These are phyloP conservation scores for Saccopteryx bilineata DNA, from an alignment of 2,113 vertebrate species.

Conservation along the genomic window DNA sequence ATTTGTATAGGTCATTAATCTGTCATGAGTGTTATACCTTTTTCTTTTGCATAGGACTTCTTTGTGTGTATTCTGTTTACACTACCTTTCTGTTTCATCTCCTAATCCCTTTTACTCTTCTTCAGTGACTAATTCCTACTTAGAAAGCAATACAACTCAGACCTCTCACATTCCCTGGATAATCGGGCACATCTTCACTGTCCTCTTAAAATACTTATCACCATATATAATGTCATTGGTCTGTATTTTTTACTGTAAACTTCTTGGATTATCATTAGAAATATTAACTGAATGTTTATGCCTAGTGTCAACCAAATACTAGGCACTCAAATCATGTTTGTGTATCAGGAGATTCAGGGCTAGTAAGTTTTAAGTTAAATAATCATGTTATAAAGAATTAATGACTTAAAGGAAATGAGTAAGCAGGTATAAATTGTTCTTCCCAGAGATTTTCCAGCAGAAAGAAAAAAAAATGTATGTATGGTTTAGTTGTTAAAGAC, in stretches of 20 bases:
- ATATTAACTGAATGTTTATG: constrained; percentile 37
- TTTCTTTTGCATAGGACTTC: background rate
- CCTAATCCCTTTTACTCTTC: background rate
- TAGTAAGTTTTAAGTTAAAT: constrained; percentile 58
- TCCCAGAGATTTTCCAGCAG: background rate
- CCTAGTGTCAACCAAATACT: background rate
- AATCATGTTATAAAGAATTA: constrained; percentile 12
- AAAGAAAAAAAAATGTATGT: background rate
- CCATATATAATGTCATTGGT: background rate
- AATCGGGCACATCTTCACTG: background rate
- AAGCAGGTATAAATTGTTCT: background rate
- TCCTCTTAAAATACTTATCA: background rate
- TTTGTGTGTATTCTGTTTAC: background rate
- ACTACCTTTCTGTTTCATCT: background rate
- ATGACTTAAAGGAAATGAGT: constrained; percentile 30
- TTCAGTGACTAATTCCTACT: background rate
- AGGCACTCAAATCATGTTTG: background rate
- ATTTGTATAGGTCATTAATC: background rate
- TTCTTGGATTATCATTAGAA: background rate
- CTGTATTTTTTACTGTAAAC: background rate
- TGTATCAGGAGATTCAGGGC: background rate
- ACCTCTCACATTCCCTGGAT: background rate
- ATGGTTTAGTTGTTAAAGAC: background rate
- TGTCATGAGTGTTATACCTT: background rate
- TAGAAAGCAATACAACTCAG: background rate